A percentile compares a stretch with the other conserved stretches of the same genome.
These are phyloP conservation scores for Poecile atricapillus DNA, from an alignment of 2,113 vertebrate species.

Conservation along the genomic window DNA sequence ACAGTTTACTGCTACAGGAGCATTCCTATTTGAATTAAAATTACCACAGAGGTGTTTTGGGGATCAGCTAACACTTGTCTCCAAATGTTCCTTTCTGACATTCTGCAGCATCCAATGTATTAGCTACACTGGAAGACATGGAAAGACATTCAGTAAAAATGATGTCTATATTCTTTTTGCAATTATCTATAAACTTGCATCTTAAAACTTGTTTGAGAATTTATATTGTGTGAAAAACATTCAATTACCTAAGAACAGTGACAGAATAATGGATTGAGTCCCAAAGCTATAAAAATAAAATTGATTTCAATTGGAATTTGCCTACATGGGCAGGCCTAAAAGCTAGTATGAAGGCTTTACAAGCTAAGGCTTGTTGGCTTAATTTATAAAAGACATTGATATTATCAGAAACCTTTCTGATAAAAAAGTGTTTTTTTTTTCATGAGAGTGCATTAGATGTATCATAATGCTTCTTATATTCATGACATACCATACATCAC, in stretches of 20 bases:
- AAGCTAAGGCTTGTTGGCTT: not conserved
- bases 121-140: not conserved
- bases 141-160: slow-evolving; percentile 10
- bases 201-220: not conserved
- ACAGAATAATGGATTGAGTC: not conserved
- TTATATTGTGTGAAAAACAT: not conserved
- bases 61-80: slow-evolving; percentile 28
- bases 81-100: not conserved
- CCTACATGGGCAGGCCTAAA: not conserved
- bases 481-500: slow-evolving; percentile 41
- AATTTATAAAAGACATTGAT: not conserved
- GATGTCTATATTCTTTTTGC: slow-evolving; percentile 6
- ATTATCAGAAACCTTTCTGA: slow-evolving; percentile 7
- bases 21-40: slow-evolving; percentile 32
- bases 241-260: not conserved
- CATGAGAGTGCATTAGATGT: slow-evolving; percentile 14
- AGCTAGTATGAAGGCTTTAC: not conserved
- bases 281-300: not conserved
- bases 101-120: slow-evolving; percentile 29
- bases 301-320: not conserved
- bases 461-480: slow-evolving; percentile 51
- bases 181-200: not conserved
- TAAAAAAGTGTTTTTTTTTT: slow-evolving; percentile 32
- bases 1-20: not conserved
- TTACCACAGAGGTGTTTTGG: not conserved